A percentile compares a stretch with the other conserved stretches of the same genome.
These are phyloP conservation scores for Formicarius rufipectus DNA, from an alignment of 2,113 vertebrate species.

Conservation along the genomic window DNA sequence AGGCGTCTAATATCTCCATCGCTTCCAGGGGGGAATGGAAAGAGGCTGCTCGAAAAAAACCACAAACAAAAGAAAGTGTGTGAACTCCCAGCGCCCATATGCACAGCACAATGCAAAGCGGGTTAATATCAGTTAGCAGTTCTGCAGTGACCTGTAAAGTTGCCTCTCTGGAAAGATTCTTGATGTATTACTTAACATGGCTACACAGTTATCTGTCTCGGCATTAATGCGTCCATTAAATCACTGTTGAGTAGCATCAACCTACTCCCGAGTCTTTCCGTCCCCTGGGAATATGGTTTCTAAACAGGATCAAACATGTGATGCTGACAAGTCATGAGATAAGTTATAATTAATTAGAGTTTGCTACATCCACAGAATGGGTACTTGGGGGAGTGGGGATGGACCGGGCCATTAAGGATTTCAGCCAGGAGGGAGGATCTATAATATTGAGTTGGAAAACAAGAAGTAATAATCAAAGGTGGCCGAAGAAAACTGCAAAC, in stretches of 20 bases:
- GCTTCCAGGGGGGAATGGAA: constrained; percentile 42
- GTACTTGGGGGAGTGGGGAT: constrained; percentile 49
- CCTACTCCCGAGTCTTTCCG: constrained; percentile 38
- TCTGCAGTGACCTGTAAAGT: constrained; percentile 46
- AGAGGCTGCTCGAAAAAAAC: constrained; percentile 29
- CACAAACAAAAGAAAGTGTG: constrained; percentile 20
- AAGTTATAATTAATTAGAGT: constrained; percentile 67
- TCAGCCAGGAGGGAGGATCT: constrained; percentile 40
- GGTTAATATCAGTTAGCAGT: constrained; percentile 36
- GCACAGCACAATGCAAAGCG: background rate
- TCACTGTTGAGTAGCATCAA: constrained; percentile 48
- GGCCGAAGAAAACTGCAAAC: constrained; percentile 63
- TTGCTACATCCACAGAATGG: constrained; percentile 52
- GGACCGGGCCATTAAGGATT: constrained; percentile 26
- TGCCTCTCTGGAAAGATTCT: constrained; percentile 60
- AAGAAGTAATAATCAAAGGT: constrained; percentile 63
- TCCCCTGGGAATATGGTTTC: constrained; percentile 68
- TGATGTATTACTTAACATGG: constrained; percentile 57
- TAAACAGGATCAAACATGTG: constrained; percentile 59
- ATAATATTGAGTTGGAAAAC: constrained; percentile 61
- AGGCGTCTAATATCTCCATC: constrained; percentile 60
- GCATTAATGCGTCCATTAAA: constrained; percentile 67
- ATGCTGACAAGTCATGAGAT: constrained; percentile 61
- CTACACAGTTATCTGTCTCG: constrained; percentile 30
- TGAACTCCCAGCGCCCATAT: background rate